These are phyloP conservation scores for Rhabdornis inornatus DNA, from an alignment of 2,113 vertebrate genomes.

Conservation along the genomic window DNA sequence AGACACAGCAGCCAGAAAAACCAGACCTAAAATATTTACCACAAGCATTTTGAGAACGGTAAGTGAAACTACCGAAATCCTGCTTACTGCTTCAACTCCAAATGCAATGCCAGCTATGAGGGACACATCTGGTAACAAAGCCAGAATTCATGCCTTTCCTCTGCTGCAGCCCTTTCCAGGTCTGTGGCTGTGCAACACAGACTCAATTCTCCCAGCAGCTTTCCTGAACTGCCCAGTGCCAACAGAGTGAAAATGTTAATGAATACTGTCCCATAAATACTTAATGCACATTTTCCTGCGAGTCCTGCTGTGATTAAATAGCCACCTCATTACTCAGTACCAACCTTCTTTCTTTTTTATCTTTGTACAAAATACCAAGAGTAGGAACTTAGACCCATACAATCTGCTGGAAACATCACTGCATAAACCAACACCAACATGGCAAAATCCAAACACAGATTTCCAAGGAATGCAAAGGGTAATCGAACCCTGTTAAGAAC, in stretches of 20 bases:
- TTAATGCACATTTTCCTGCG: slow-evolving; percentile 43
- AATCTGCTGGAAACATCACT: neutral
- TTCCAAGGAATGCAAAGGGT: neutral
- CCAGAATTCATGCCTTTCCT: neutral
- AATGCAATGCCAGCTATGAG: neutral
- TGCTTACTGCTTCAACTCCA: neutral
- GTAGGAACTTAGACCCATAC: neutral
- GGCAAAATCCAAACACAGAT: neutral
- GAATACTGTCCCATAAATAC: slow-evolving; percentile 57
- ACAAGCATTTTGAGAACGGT: neutral
- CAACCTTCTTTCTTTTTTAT: slow-evolving; percentile 24
- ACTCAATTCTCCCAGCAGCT: slow-evolving; percentile 1
- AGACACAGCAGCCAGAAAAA: neutral
- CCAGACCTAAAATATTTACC: neutral
- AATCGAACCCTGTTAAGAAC: neutral
- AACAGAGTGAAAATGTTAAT: slow-evolving; percentile 36
- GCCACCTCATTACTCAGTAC: slow-evolving; percentile 48
- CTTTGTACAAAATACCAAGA: neutral
- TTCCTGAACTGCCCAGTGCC: slow-evolving; percentile 11
- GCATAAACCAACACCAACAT: neutral
- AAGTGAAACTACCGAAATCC: neutral
- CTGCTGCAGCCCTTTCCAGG: neutral
- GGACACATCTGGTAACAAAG: neutral
- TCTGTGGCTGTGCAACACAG: neutral
- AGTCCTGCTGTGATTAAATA: slow-evolving; percentile 54